These are phyloP conservation scores for Eulemur mongoz DNA, from an alignment of 2,797 vertebrate species.

Conservation along the genomic window DNA sequence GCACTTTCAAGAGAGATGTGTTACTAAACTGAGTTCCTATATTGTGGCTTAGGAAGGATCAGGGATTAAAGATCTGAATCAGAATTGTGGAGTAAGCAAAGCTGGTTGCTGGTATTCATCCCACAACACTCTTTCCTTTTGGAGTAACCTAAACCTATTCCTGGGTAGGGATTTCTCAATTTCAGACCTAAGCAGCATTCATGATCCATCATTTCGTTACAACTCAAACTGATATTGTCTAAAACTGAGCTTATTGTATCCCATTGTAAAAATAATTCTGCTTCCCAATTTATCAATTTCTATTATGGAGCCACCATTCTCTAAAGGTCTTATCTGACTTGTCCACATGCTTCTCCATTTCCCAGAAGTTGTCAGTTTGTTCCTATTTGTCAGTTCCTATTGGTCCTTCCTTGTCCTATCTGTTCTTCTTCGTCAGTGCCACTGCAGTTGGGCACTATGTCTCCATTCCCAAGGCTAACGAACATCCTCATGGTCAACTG, in stretches of 20 bases:
- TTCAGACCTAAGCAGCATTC: not conserved
- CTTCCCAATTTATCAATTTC: not conserved
- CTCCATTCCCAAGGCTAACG: not conserved
- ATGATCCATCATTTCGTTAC: not conserved
- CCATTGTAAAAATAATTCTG: not conserved
- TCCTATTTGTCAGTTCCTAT: not conserved
- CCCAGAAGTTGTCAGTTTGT: not conserved
- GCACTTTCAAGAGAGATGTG: not conserved
- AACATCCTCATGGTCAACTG: not conserved
- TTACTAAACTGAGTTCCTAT: not conserved
- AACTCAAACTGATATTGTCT: not conserved
- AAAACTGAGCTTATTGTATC: not conserved
- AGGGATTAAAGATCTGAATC: not conserved
- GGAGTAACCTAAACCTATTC: not conserved
- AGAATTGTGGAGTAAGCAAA: not conserved
- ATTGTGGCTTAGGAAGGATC: not conserved
- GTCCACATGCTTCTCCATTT: not conserved
- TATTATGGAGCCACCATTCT: not conserved
- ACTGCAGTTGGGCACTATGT: not conserved
- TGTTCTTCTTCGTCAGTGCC: not conserved
- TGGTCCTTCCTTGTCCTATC: not conserved
- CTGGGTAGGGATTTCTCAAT: not conserved
- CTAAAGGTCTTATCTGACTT: not conserved
- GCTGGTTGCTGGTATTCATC: not conserved
- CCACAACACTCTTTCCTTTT: not conserved